Percentiles rank a stretch among this genome's conserved stretches.
Evolutionary conservation across 2,797 vertebrate genomes (phyloP).

Genomic region (Zenarchopterus dispar): DNA sequence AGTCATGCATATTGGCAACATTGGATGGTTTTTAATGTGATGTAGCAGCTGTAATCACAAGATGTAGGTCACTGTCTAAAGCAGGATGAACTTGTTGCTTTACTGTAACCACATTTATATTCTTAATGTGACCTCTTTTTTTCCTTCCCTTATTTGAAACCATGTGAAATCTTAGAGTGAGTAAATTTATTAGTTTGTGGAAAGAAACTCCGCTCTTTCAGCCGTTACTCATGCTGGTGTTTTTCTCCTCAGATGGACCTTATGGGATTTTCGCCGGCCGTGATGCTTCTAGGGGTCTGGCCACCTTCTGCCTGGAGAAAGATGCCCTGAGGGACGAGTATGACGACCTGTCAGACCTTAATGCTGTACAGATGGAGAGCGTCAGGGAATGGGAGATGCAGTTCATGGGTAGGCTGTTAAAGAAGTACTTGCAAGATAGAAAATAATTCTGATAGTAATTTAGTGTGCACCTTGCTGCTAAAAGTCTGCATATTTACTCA

Average conservation of each 20-base stretch:
- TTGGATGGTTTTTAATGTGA: constrained; percentile 5
- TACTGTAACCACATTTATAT: neutral
- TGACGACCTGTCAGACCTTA: constrained; percentile 97
- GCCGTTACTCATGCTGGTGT: neutral
- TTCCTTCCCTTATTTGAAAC: neutral
- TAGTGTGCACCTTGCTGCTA: too few species aligned
- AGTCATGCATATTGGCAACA: too few species aligned
- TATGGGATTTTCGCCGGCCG: constrained; percentile 98
- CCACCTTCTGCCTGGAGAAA: constrained; percentile 97
- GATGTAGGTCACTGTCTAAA: neutral
- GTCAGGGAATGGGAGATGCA: constrained; percentile 99
- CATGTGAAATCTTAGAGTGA: neutral
- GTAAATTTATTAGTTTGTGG: too few species aligned
- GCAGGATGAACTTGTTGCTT: constrained; percentile 7
- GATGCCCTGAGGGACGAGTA: constrained; percentile 95
- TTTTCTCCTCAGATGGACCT: constrained; percentile 86
- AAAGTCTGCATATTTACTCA: neutral
- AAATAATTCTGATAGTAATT: too few species aligned
- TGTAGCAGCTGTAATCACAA: constrained; percentile 16
- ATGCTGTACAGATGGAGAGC: constrained; percentile 98
- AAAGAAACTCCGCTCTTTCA: neutral
- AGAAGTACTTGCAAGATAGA: neutral
- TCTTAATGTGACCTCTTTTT: neutral
- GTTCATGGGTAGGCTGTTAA: constrained; percentile 89
- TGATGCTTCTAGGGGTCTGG: constrained; percentile 96